phyloP scores from a whole-genome alignment of 2,797 vertebrate genomes.

The Pangasius sanitwongsei region DNA sequence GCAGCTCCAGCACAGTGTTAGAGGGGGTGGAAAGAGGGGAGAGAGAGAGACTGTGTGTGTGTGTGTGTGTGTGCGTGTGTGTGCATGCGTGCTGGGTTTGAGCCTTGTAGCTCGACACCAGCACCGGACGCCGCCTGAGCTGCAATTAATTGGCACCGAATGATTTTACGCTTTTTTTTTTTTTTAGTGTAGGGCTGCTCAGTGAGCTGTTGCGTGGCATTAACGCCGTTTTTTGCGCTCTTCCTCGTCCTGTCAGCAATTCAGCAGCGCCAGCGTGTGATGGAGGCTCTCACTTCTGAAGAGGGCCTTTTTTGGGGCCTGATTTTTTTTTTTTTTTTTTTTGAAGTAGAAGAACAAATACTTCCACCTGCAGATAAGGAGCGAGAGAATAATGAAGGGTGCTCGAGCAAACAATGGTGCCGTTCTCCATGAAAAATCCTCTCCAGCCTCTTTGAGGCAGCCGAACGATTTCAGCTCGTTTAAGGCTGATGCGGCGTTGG shows the following conservation, averaged over 20 bases:
- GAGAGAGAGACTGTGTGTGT: background rate
- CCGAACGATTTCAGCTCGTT: background rate
- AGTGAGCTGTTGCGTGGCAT: conserved; percentile 48
- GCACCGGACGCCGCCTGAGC: conserved; percentile 38
- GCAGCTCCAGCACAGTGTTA: conserved; percentile 37
- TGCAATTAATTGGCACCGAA: conserved; percentile 59
- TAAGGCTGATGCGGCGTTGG: background rate
- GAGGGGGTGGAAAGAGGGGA: background rate
- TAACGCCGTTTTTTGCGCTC: conserved; percentile 47
- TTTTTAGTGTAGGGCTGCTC: conserved; percentile 45
- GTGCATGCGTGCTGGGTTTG: background rate
- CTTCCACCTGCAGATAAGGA: conserved; percentile 41
- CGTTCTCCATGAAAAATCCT: conserved; percentile 14
- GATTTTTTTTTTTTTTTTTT: background rate
- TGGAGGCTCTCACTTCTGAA: conserved; percentile 38
- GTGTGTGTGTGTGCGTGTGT: background rate
- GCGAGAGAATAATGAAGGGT: conserved; percentile 43
- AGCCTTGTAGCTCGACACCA: conserved; percentile 24
- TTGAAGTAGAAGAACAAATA: conserved; percentile 38
- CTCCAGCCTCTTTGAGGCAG: background rate
- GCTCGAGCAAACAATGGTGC: conserved; percentile 36
- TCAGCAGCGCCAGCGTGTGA: conserved; percentile 24
- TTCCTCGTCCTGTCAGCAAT: conserved; percentile 39
- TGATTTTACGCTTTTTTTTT: conserved; percentile 56
- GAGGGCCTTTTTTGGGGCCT: background rate